Conservation (phyloP, 2,888 invertebrate genomes). For the Deilephila porcellus region DNA sequence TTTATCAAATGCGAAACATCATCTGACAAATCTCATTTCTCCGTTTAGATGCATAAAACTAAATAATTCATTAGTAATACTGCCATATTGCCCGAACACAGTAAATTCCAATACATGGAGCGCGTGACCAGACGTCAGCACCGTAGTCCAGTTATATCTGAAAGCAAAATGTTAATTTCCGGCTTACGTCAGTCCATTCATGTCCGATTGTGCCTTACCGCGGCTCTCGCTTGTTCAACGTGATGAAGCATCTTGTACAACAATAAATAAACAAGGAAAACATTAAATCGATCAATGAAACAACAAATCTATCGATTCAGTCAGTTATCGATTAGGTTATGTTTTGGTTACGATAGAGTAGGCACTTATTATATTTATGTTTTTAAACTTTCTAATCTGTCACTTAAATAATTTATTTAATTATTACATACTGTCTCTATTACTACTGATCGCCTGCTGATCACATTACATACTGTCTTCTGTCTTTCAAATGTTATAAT, state of each 20-base stretch:
- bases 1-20: neutral
- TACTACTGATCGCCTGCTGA: too few species aligned
- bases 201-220: constrained; percentile 30
- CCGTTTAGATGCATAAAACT: too few species aligned
- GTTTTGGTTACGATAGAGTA: neutral
- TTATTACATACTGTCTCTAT: neutral
- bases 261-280: constrained; percentile 31
- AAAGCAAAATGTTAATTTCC: constrained; percentile 68
- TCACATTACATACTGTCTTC: neutral
- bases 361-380: constrained; percentile 18
- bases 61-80: neutral
- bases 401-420: constrained; percentile 6
- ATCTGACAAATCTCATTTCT: too few species aligned
- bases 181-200: constrained; percentile 52
- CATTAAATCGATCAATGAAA: constrained; percentile 32
- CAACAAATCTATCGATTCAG: constrained; percentile 1
- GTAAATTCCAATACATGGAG: neutral
- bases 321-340: neutral
- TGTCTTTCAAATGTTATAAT: neutral
- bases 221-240: constrained; percentile 30
- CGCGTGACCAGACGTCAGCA: neutral
- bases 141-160: constrained; percentile 43
- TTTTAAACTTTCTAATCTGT: constrained; percentile 12
- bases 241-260: constrained; percentile 42
- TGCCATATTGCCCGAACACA: neutral